A percentile compares a stretch with the other conserved stretches of the same genome.
phyloP scores from a whole-genome alignment of 1,140 invertebrate genomes.

The Galleria mellonella region DNA sequence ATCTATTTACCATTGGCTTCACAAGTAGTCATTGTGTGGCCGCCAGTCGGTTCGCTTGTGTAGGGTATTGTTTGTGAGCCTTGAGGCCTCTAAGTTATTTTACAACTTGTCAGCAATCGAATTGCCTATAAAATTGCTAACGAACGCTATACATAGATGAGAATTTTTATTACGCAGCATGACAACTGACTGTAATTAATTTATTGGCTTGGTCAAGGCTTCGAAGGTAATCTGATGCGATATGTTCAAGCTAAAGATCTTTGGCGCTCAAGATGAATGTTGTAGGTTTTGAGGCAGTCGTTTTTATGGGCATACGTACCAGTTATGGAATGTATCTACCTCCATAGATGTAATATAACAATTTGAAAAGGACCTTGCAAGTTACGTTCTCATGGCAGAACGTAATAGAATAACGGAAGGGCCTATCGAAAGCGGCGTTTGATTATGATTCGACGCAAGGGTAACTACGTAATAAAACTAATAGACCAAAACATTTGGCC shows the following conservation, averaged over 20 bases:
- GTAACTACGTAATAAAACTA: constrained; percentile 64
- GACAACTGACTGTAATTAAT: constrained; percentile 41
- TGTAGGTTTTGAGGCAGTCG: no score
- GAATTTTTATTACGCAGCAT: constrained; percentile 28
- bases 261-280: no score
- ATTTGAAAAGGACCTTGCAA: no score
- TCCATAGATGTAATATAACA: no score
- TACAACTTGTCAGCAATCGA: constrained; percentile 44
- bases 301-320: no score
- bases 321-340: no score
- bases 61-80: constrained; percentile 60
- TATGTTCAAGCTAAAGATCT: not conserved
- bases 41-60: constrained; percentile 30
- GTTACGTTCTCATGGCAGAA: no score
- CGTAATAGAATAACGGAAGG: constrained; percentile 12
- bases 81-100: constrained; percentile 61
- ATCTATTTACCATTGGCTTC: constrained; percentile 22
- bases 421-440: constrained; percentile 23
- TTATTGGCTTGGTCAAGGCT: constrained; percentile 46
- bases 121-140: constrained; percentile 50
- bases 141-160: constrained; percentile 48
- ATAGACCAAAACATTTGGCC: constrained; percentile 54
- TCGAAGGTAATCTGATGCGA: constrained; percentile 9
- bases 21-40: constrained; percentile 28
- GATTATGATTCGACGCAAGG: constrained; percentile 46